phyloP scores from a whole-genome alignment of 2,888 invertebrate species.

The Poecilobothrus nobilitatus region DNA sequence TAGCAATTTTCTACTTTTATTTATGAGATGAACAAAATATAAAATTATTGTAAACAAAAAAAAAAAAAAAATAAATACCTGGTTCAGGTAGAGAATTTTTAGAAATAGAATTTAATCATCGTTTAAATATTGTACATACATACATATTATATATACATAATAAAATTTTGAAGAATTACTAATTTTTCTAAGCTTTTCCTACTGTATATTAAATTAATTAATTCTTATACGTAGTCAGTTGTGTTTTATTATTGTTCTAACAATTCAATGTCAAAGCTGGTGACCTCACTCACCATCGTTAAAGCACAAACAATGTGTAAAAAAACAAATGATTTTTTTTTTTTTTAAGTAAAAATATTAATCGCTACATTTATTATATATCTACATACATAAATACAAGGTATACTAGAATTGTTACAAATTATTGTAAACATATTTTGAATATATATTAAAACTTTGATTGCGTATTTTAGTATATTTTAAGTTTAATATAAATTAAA shows the following conservation, averaged over 20 bases:
- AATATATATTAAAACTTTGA: neutral
- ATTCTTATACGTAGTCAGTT: neutral
- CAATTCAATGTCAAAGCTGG: conserved; percentile 10
- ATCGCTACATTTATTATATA: too few relatives aligned
- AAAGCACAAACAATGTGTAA: neutral
- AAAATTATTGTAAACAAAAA: too few relatives aligned
- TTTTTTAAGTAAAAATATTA: neutral
- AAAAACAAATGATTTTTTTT: neutral
- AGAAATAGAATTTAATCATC: neutral
- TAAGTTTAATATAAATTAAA: too few relatives aligned
- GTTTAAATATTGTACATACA: neutral
- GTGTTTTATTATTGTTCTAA: neutral
- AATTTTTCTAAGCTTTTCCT: neutral
- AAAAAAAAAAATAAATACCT: too few relatives aligned
- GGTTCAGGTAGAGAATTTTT: too few relatives aligned
- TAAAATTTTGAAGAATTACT: too few relatives aligned
- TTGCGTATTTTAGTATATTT: neutral
- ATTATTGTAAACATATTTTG: neutral
- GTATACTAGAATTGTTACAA: too few relatives aligned
- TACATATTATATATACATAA: neutral
- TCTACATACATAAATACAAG: too few relatives aligned
- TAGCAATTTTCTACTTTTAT: too few relatives aligned
- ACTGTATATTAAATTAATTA: neutral
- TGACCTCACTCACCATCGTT: conserved; percentile 8
- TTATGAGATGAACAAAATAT: too few relatives aligned